Evolutionary conservation across 2,113 vertebrate species (phyloP), one percentile per base, ranked within the genome.

Genomic region (Rhea pennata): DNA sequence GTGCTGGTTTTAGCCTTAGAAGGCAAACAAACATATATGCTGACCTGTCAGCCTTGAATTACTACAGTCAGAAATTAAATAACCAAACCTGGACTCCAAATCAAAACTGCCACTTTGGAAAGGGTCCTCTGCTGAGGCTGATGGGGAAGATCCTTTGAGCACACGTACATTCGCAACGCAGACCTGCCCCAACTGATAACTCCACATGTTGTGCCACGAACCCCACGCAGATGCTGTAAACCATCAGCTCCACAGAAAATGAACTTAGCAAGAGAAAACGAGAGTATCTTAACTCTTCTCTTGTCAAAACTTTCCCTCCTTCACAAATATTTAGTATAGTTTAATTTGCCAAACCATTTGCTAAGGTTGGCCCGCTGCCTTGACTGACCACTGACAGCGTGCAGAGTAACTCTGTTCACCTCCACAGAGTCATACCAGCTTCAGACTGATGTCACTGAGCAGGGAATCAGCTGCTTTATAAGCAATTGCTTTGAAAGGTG

Each of bases 101-200:
- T 33, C 40, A 31, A 42, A 86, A 44, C 58, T 11, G 2, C 13
- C 39, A 4, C 59, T 44, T 40, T 5, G 24, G 20, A 67, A 65
- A 50, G 67, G 42, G 62, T 75, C 26, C 14, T 42, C 67, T 31
- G 23, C 4, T 2, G 27, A 70, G 48, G 40, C 6, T 42, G 74
- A 14, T 1, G 59, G 66, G 39, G 15, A 5, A 1, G 9, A 24
- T 24, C 14, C 33, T 59, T 7, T 82, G 50, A 16, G 71, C 64
- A n/a, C 46, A 15, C 0, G 2, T 3, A 12, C 2, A 1, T 42
- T 59, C 15, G 1, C 7, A 48, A 40, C 44, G 24, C 50, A 26
- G 54, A 59, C 15, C 51, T 82, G 56, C 51, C 64, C 36, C 5
- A 2, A 12, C 44, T 10, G 91, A 46, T 67, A 80, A 67, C 70